Base-by-base conservation (phyloP, 2,113 vertebrate species). In the Pipa parva region DNA sequence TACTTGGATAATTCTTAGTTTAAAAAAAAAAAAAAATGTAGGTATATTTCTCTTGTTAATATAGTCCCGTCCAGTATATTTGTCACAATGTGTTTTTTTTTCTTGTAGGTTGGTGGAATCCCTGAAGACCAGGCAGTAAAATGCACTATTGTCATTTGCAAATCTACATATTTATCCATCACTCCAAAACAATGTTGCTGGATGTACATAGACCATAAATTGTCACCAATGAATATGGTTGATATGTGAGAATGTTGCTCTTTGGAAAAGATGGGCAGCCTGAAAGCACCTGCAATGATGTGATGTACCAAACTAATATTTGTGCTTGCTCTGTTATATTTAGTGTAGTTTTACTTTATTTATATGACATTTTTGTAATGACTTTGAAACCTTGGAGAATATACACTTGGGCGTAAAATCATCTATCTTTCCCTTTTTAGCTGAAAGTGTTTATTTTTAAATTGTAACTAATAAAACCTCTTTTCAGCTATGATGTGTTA, bases 91-190 rank as follows among this genome's bases (percentile, higher is more conserved):
- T 3, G 70, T 57, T 26, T 39, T 29, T 79, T 15, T 80, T 33
- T 74, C 67, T 67, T 45, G 11, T 69, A 99, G 97, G 97, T 80
- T 99, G 81, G 95, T 97, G 79, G 95, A 99, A 74, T 88, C 95
- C 13, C 75, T 99, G 74, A 99, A 98, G 85, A 97, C 90, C 85
- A 89, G 95, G 71, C 95, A 98, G 86, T 99, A 88, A 92, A 60
- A 36, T 13, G 11, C 12, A 29, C 20, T 13, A 4, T 31, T 5
- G 10, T 28, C 36, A n/a, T n/a, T 15, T 52, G 42, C 9, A 31
- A 10, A 7, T 8, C 10, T 42, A n/a, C 39, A 31, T 15, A 24
- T 39, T 15, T 56, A 7, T 29, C 24, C 36, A 31, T 57, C 42
- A 45, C 54, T 56, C 63, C 25, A 33, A 21, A 65, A 27, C 21